These are phyloP conservation scores for Austrofundulus limnaeus DNA, from an alignment of 2,113 vertebrate genomes.

Conservation along the genomic window DNA sequence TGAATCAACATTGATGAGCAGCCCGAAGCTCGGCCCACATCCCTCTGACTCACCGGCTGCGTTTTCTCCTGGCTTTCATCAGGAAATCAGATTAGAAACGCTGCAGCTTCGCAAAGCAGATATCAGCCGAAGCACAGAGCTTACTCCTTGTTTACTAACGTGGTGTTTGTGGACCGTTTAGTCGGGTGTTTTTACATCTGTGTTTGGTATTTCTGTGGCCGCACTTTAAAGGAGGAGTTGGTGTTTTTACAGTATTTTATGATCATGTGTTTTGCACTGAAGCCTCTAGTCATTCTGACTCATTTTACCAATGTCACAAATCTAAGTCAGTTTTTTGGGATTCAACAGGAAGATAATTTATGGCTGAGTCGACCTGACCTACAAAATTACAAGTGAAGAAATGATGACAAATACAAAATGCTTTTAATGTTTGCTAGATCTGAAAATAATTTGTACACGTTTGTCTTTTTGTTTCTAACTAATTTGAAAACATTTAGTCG, in stretches of 20 bases:
- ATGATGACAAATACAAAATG: too few species aligned
- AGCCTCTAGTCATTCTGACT: too few species aligned
- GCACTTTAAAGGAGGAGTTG: not conserved
- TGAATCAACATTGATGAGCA: slow-evolving; percentile 5
- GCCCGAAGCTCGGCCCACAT: not conserved
- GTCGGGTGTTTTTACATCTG: not conserved
- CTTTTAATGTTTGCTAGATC: too few species aligned
- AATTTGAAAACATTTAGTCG: too few species aligned
- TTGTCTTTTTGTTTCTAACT: too few species aligned
- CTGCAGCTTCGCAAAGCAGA: not conserved
- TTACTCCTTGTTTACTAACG: not conserved
- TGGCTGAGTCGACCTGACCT: too few species aligned
- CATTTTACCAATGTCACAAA: too few species aligned
- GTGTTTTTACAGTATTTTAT: not conserved
- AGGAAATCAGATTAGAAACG: not conserved
- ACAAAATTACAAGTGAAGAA: too few species aligned
- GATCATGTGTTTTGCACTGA: too few species aligned
- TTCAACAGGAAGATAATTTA: too few species aligned
- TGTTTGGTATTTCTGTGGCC: not conserved
- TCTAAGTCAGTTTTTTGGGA: too few species aligned
- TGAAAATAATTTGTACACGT: too few species aligned
- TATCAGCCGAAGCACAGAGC: not conserved
- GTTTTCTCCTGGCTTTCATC: not conserved
- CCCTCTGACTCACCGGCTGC: slow-evolving; percentile 11
- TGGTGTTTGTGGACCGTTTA: not conserved